Base-by-base conservation (phyloP, 1,140 invertebrate species). In the Acromyrmex echinatior region DNA sequence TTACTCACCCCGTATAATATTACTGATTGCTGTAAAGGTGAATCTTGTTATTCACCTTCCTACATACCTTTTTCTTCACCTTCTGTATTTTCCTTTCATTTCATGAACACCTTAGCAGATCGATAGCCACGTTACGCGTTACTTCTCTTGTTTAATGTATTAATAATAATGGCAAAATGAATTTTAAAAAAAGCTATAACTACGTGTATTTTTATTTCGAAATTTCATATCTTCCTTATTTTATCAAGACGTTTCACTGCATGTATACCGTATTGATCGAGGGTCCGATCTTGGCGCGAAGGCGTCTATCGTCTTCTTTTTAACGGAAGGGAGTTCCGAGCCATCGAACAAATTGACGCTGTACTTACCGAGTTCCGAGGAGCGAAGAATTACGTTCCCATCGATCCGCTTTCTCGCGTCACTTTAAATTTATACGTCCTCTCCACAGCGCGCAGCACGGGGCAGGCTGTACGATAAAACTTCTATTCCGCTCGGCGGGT, bases 1-100 rank as follows among this genome's bases (percentile, higher is more conserved):
- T 85, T 92, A 79, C 90, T 91, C 88, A 88, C 87, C 82, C 86
- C 86, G 86, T 91, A 88, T 91, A 88, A 91, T 85, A 87, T 90
- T 90, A 91, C 88, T 81, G 88, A 90, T 92, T 92, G 88, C 86
- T 53, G 86, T 56, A n/a, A 70, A 81, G 80, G 39, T 86, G 80
- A 82, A 70, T 81, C 21, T 79, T 87, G 74, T 80, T 85, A 74
- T 68, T 76, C 58, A 76, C 56, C 58, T 45, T 49, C 7, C 58
- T 45, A 63, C 62, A 12, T 31, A 62, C 49, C 31, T 53, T 51
- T 79, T 39, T 14, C 18, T 39, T 7, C 65, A 14, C 51, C 56
- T 51, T 53, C 31, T 45, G 51, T 63, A 45, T 56, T 60, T 77
- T 51, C 35, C 45, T 16, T 76, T 35, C 68, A 49, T 60, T 1